phyloP scores from a whole-genome alignment of 2,113 vertebrate species.

The Equus przewalskii region DNA sequence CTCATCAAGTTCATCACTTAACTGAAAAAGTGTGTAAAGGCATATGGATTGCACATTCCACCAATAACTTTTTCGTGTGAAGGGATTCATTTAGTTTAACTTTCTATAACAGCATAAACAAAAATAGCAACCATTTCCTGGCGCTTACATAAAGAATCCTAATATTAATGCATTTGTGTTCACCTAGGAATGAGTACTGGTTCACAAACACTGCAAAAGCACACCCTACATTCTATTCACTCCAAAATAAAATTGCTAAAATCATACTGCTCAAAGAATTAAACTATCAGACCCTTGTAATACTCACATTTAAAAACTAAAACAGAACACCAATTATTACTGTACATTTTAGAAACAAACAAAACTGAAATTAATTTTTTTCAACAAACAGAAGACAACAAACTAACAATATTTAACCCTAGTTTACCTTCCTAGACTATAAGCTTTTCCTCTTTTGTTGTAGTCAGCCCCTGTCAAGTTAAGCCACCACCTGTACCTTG shows the following conservation, averaged over 20 bases:
- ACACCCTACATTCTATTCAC: neutral
- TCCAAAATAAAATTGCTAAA: conserved; percentile 28
- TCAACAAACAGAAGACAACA: neutral
- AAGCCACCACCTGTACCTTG: neutral
- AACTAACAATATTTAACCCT: neutral
- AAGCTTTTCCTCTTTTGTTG: neutral
- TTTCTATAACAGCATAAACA: neutral
- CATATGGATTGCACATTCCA: conserved; percentile 15
- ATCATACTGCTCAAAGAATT: conserved; percentile 42
- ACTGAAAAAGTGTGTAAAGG: conserved; percentile 44
- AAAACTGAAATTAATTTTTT: conserved; percentile 30
- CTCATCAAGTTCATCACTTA: conserved; percentile 61
- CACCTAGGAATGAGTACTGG: conserved; percentile 26
- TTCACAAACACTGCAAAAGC: neutral
- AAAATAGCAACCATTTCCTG: conserved; percentile 43
- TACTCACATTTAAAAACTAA: conserved; percentile 60
- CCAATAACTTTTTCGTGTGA: neutral
- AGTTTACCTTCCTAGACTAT: neutral
- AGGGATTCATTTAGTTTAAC: conserved; percentile 49
- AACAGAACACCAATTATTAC: neutral
- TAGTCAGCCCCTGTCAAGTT: neutral
- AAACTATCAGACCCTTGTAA: neutral
- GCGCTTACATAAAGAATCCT: conserved; percentile 18
- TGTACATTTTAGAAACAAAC: conserved; percentile 34
- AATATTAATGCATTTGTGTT: neutral